Percentiles rank a stretch among this genome's conserved stretches.
Conservation (phyloP, 35 echinoderm and acorn worm genomes). For the Ophiothrix spiculata region DNA sequence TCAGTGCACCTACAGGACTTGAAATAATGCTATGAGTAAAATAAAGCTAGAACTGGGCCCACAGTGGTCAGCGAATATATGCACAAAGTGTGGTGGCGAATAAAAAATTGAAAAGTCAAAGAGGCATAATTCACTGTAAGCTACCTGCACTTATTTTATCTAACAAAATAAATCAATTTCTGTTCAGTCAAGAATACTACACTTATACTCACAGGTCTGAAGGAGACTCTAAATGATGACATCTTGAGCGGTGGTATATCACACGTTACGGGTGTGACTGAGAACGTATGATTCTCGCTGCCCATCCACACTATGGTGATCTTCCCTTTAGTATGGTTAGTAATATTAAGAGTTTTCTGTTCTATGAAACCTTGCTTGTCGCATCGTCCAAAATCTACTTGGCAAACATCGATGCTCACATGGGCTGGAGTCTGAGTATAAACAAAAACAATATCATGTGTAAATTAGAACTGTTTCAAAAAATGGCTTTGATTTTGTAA, state of each 20-base stretch:
- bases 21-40: too few species aligned
- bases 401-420: constrained; percentile 70
- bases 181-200: too few species aligned
- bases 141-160: too few species aligned
- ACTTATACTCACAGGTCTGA: constrained; percentile 89
- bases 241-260: constrained; percentile 98
- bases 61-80: too few species aligned
- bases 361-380: constrained; percentile 54
- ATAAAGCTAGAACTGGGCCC: too few species aligned
- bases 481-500: too few species aligned
- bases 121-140: too few species aligned
- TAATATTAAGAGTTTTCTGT: constrained; percentile 83
- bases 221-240: constrained; percentile 84
- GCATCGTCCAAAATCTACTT: constrained; percentile 85
- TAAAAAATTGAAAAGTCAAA: too few species aligned
- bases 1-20: too few species aligned
- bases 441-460: not conserved
- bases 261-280: constrained; percentile 53
- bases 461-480: too few species aligned
- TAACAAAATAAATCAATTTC: too few species aligned
- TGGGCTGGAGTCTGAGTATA: constrained; percentile 58
- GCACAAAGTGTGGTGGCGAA: too few species aligned
- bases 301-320: constrained; percentile 93
- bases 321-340: constrained; percentile 97
- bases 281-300: constrained; percentile 58